These are phyloP conservation scores for Otus sunia DNA, from an alignment of 2,113 vertebrate species.

Conservation along the genomic window DNA sequence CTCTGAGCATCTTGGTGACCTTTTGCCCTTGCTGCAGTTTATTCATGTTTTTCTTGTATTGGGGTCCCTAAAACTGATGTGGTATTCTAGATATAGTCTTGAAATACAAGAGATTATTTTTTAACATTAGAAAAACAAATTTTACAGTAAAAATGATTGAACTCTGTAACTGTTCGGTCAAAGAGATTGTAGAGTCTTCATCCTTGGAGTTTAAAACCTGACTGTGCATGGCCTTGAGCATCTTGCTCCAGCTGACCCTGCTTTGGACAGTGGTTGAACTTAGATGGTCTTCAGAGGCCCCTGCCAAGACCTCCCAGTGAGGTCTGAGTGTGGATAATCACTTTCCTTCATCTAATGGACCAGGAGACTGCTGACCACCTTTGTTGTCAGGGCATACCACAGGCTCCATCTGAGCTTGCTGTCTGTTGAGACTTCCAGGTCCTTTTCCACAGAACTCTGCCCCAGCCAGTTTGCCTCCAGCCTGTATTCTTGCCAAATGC, in stretches of 20 bases:
- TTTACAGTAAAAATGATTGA: not conserved
- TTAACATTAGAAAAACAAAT: not conserved
- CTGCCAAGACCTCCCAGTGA: not conserved
- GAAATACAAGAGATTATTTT: not conserved
- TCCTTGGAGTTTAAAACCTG: not conserved
- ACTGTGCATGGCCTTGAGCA: not conserved
- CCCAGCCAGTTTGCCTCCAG: not conserved
- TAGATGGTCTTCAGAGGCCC: not conserved
- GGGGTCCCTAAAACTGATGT: not conserved
- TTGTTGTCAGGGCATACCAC: not conserved
- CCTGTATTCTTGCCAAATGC: not conserved
- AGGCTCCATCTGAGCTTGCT: not conserved
- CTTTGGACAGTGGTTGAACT: not conserved
- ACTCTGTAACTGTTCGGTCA: not conserved
- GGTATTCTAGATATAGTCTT: not conserved
- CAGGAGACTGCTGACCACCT: not conserved
- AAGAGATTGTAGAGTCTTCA: not conserved
- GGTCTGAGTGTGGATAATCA: not conserved
- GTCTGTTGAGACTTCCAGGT: not conserved
- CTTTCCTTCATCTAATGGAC: not conserved
- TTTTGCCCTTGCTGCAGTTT: not conserved
- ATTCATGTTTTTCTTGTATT: not conserved
- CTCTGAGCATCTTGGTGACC: not conserved
- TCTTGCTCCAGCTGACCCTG: not conserved
- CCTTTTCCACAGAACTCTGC: not conserved